Evolutionary conservation across 2,797 vertebrate species (phyloP).

Genomic region (Strix occidentalis): DNA sequence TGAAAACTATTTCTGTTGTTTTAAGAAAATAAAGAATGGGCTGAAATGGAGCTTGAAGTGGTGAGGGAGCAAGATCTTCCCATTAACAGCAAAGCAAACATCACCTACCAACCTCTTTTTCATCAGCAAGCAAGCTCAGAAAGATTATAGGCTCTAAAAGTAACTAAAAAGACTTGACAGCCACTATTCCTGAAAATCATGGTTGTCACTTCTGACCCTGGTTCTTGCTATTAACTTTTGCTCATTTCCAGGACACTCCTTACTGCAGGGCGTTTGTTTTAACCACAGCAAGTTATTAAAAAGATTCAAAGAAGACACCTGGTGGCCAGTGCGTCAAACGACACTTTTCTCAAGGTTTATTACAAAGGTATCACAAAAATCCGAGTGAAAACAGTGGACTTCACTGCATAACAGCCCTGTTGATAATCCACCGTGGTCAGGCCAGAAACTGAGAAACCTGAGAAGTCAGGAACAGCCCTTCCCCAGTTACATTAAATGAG

Average conservation of each 20-base stretch:
- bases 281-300: not conserved
- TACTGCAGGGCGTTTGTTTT: not conserved
- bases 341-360: not conserved
- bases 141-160: not conserved
- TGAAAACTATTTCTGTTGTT: not conserved
- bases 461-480: not conserved
- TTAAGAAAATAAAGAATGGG: not conserved
- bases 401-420: not conserved
- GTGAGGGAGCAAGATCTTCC: not conserved
- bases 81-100: slow-evolving; percentile 7
- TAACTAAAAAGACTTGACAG: slow-evolving; percentile 7
- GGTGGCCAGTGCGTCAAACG: slow-evolving; percentile 21
- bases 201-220: not conserved
- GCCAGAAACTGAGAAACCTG: not conserved
- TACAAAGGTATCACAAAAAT: not conserved
- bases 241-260: not conserved
- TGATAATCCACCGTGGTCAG: not conserved
- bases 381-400: not conserved
- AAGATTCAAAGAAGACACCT: slow-evolving; percentile 51
- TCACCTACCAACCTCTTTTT: not conserved
- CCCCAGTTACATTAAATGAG: not conserved
- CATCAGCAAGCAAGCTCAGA: not conserved
- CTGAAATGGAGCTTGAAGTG: not conserved
- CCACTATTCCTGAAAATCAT: not conserved
- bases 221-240: not conserved